Base-by-base conservation (phyloP, 1,140 invertebrate genomes). In the Eufriesea mexicana region DNA sequence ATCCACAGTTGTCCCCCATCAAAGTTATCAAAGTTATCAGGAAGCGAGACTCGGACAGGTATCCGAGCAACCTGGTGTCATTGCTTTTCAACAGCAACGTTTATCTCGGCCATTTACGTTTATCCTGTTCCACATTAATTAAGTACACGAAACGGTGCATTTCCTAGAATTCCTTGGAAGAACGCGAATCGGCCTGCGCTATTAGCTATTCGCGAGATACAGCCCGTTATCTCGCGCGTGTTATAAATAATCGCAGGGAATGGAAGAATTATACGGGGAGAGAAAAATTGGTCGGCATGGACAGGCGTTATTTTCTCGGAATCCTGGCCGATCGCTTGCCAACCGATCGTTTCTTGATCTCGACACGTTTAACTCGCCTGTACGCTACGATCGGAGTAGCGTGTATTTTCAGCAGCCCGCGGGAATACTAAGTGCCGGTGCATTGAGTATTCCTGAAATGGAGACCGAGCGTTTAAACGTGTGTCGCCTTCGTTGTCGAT, bases 391-490 rank as follows among this genome's bases (percentile, higher is more conserved):
- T 81, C 83, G 77, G 79, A 87, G 79, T 87, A 82, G 79, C 83
- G 55, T 88, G 83, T 75, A 78, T 84, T 87, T 79, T 79, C 83
- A 74, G 66, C n/a, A 66, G 54, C 61, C 9, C 42, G 35, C 23
- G 62, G 20, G 84, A 89, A 89, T 89, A 89, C 70, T 84, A 88
- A 89, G 57, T 57, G 20, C 10, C 45, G 42, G 7, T 23, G 35
- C 67, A 89, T 89, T 78, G 70, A 79, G 86, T 86, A 88, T 89
- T 86, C 87, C 79, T 80, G 62, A 85, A 82, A 87, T 88, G 66
- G 45, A 85, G 55, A 57, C 61, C 49, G 84, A 83, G 61, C 61
- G 66, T 77, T 59, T 72, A 75, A 85, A 86, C 87, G 87, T 88
- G 87, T 83, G 64, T 83, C 71, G 71, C 71, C 75, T 74, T 75